Evolutionary conservation across 2,113 vertebrate genomes (phyloP).

Genomic region (Otis tarda): DNA sequence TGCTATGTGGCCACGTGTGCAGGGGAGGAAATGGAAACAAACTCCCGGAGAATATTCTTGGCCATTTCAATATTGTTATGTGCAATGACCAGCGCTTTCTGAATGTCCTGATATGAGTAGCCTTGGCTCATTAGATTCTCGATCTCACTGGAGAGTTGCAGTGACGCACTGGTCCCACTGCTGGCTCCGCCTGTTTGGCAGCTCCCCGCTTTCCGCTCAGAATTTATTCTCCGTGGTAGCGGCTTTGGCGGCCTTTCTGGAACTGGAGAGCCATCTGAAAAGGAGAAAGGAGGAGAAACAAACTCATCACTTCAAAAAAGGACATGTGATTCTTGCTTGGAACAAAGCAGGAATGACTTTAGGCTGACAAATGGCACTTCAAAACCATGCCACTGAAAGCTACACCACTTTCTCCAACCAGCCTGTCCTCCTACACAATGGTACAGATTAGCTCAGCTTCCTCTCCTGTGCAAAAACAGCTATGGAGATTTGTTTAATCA

Average conservation of each 20-base stretch:
- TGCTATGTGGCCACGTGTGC: slow-evolving; percentile 94
- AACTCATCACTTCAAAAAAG: not conserved
- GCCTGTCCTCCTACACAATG: not conserved
- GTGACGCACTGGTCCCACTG: slow-evolving; percentile 1
- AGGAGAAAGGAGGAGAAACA: slow-evolving; percentile 47
- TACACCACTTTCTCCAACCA: fast-evolving
- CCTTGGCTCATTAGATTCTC: slow-evolving; percentile 95
- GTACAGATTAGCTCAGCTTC: not conserved
- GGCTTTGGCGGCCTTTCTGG: slow-evolving; percentile 95
- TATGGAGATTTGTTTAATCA: not conserved
- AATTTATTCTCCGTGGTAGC: slow-evolving; percentile 90
- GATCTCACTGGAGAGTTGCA: slow-evolving; percentile 92
- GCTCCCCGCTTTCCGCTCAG: slow-evolving; percentile 85
- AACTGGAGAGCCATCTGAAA: slow-evolving; percentile 82
- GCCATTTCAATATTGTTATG: slow-evolving; percentile 99
- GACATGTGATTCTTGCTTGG: not conserved
- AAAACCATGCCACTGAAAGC: not conserved
- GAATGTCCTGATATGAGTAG: slow-evolving; percentile 98
- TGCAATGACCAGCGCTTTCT: slow-evolving; percentile 97
- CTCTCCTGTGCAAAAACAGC: fast-evolving
- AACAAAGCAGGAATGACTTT: not conserved
- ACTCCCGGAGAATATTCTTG: slow-evolving; percentile 97
- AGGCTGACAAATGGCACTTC: not conserved
- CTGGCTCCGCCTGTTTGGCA: slow-evolving; percentile 71
- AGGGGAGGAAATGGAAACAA: slow-evolving; percentile 91